Conservation (phyloP, 1,140 invertebrate genomes). For the Leptopilina clavipes region DNA sequence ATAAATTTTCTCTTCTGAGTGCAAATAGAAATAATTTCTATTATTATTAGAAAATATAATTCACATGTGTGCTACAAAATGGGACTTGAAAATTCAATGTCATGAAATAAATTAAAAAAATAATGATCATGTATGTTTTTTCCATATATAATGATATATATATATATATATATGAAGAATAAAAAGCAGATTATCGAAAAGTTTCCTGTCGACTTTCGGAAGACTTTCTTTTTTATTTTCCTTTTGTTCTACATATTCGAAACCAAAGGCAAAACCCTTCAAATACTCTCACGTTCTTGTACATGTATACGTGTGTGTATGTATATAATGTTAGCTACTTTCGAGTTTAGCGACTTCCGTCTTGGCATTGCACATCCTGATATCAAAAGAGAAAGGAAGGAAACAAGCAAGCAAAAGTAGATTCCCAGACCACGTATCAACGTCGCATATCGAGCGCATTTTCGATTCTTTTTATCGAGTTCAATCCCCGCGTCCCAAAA, state of each 20-base stretch:
- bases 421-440: constrained; percentile 2
- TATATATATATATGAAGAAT: too few species aligned
- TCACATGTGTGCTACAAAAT: too few species aligned
- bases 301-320: not conserved
- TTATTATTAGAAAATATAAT: too few species aligned
- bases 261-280: not conserved
- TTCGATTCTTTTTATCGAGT: constrained; percentile 21
- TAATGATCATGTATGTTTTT: not conserved
- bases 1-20: too few species aligned
- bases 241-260: not conserved
- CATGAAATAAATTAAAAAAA: too few species aligned
- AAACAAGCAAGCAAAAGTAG: constrained; percentile 25
- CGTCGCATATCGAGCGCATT: constrained; percentile 17
- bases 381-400: constrained; percentile 17
- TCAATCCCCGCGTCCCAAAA: constrained; percentile 22
- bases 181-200: constrained; percentile 21
- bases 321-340: constrained; percentile 15
- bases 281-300: constrained; percentile 22
- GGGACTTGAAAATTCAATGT: too few species aligned
- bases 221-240: not conserved
- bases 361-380: constrained; percentile 5
- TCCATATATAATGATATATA: constrained; percentile 38
- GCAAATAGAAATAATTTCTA: too few species aligned
- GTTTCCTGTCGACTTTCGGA: not conserved
- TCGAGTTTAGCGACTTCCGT: constrained; percentile 29